Percentiles rank a stretch among this genome's conserved stretches.
These are phyloP conservation scores for Metallyticus violacea DNA, from an alignment of 2,888 invertebrate species.

Conservation along the genomic window DNA sequence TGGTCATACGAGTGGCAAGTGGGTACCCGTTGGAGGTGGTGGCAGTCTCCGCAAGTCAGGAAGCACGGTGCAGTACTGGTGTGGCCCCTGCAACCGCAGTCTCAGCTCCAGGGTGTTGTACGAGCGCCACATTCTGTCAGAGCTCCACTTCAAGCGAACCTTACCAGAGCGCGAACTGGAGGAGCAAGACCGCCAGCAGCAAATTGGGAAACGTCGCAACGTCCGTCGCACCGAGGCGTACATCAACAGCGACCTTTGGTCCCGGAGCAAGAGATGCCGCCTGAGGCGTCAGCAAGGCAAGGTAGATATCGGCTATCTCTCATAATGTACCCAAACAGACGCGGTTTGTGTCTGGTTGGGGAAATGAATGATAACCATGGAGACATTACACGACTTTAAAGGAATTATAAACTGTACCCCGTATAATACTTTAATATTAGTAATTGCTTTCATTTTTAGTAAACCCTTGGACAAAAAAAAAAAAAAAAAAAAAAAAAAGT, in stretches of 20 bases:
- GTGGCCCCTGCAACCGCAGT: conserved; percentile 74
- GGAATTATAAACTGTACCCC: too few species aligned
- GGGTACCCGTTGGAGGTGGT: conserved; percentile 62
- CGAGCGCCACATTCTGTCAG: conserved; percentile 72
- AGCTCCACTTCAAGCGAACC: conserved; percentile 66
- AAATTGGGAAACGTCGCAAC: conserved; percentile 31
- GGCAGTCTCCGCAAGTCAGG: conserved; percentile 31
- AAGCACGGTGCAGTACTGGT: conserved; percentile 64
- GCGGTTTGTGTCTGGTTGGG: too few species aligned
- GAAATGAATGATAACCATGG: too few species aligned
- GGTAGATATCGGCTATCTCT: too few species aligned
- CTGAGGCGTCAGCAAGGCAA: not conserved
- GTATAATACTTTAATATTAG: too few species aligned
- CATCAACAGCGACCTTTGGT: conserved; percentile 25
- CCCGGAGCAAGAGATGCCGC: not conserved
- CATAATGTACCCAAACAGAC: too few species aligned
- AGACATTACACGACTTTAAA: too few species aligned
- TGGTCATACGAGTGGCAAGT: conserved; percentile 73
- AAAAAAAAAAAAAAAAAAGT: too few species aligned
- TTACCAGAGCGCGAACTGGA: conserved; percentile 60
- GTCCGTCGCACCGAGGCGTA: conserved; percentile 36
- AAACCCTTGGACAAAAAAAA: too few species aligned
- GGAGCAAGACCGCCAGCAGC: conserved; percentile 12
- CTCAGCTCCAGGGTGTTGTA: conserved; percentile 71
- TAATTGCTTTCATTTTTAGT: too few species aligned